These are phyloP conservation scores for Hydrozoanthus gracilis DNA, from an alignment of 92 coral and sea anemone species.

Conservation along the genomic window DNA sequence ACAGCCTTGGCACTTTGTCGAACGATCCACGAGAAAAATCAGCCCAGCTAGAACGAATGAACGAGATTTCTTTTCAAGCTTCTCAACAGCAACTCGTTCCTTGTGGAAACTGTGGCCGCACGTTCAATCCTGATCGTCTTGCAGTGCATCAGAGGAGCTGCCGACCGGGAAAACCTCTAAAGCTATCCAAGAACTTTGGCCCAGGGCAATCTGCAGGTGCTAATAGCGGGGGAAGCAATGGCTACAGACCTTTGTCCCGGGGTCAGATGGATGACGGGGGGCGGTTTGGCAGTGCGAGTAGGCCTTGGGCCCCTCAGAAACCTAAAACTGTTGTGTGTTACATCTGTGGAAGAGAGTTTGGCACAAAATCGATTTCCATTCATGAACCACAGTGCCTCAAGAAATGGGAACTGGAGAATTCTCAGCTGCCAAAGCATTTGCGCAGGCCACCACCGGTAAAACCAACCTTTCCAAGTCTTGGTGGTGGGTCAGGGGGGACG, in stretches of 20 bases:
- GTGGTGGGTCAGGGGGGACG: slow-evolving; percentile 48
- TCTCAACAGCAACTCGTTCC: slow-evolving; percentile 89
- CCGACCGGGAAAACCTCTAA: slow-evolving; percentile 76
- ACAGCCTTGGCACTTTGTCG: slow-evolving; percentile 63
- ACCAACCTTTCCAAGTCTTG: slow-evolving; percentile 90
- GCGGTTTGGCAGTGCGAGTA: slow-evolving; percentile 56
- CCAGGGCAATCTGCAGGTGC: slow-evolving; percentile 59
- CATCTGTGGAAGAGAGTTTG: slow-evolving; percentile 98
- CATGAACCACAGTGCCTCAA: slow-evolving; percentile 98
- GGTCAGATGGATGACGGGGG: slow-evolving; percentile 54
- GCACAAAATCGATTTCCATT: slow-evolving; percentile 90
- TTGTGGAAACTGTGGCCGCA: slow-evolving; percentile 95
- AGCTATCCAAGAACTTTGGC: slow-evolving; percentile 71
- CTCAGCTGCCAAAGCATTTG: slow-evolving; percentile 80
- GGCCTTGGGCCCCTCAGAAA: slow-evolving; percentile 69
- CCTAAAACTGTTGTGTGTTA: slow-evolving; percentile 95
- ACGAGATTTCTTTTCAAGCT: slow-evolving; percentile 86
- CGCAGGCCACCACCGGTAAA: slow-evolving; percentile 89
- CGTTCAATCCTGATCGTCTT: slow-evolving; percentile 93
- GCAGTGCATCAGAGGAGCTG: slow-evolving; percentile 96
- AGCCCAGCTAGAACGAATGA: slow-evolving; percentile 89
- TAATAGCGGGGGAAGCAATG: background rate
- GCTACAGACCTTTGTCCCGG: slow-evolving; percentile 37
- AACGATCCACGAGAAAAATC: slow-evolving; percentile 69
- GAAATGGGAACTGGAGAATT: slow-evolving; percentile 95